These are phyloP conservation scores for Drosophila infuscata DNA, from an alignment of 2,888 invertebrate species.

Conservation along the genomic window DNA sequence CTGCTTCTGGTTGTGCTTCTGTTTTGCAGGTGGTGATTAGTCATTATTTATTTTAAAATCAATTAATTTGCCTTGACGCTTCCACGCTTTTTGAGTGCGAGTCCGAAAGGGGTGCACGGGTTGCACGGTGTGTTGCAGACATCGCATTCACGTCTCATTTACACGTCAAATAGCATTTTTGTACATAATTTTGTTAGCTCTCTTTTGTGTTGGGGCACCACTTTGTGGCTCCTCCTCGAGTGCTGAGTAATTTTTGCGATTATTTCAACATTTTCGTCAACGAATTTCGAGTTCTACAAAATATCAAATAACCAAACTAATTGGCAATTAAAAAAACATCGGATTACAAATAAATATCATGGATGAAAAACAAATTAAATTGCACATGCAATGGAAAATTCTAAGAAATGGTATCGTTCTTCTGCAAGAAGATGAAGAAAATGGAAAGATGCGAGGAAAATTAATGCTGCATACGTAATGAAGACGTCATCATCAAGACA, in stretches of 20 bases:
- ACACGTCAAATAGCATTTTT: slow-evolving; percentile 63
- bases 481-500: slow-evolving; percentile 40
- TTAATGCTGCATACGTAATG: slow-evolving; percentile 65
- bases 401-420: slow-evolving; percentile 3
- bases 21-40: slow-evolving; percentile 75
- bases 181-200: slow-evolving; percentile 43
- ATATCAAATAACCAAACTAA: slow-evolving; percentile 49
- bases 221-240: slow-evolving; percentile 23
- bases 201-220: slow-evolving; percentile 1
- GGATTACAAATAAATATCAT: slow-evolving; percentile 1
- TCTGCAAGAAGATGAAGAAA: slow-evolving; percentile 20
- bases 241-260: slow-evolving; percentile 53
- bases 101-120: not conserved
- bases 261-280: slow-evolving; percentile 39
- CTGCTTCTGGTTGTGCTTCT: slow-evolving; percentile 7
- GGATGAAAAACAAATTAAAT: slow-evolving; percentile 58
- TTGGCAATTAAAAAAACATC: slow-evolving; percentile 61
- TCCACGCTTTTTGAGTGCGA: slow-evolving; percentile 2
- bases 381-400: slow-evolving; percentile 28
- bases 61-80: slow-evolving; percentile 72
- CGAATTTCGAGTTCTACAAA: slow-evolving; percentile 13
- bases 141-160: slow-evolving; percentile 73
- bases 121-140: slow-evolving; percentile 4
- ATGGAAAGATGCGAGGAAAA: slow-evolving; percentile 61
- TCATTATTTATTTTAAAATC: slow-evolving; percentile 79